Conservation (phyloP, 2,888 invertebrate genomes). For the Lymantria monacha region DNA sequence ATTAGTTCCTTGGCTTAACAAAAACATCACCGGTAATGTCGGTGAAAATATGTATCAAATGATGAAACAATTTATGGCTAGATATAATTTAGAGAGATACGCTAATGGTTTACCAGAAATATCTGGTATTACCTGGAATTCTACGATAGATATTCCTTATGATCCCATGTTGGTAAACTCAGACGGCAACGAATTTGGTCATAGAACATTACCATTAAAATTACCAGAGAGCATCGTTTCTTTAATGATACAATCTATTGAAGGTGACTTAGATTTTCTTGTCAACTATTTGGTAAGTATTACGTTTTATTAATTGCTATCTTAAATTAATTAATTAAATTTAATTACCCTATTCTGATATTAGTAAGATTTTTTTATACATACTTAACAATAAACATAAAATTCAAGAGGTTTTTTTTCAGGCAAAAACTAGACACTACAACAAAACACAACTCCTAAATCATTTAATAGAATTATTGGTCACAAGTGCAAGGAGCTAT, state of each 20-base stretch:
- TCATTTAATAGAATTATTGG: conserved; percentile 64
- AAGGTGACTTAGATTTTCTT: conserved; percentile 53
- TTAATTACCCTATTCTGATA: no score
- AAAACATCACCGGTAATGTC: conserved; percentile 68
- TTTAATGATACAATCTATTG: conserved; percentile 55
- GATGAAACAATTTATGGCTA: conserved; percentile 86
- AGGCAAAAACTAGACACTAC: conserved; percentile 61
- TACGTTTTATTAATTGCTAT: not conserved
- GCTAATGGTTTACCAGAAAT: conserved; percentile 84
- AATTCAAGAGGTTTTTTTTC: conserved; percentile 30
- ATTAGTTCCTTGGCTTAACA: conserved; percentile 80
- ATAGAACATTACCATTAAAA: conserved; percentile 70
- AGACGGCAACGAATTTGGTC: conserved; percentile 84
- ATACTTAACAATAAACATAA: no score
- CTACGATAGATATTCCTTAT: conserved; percentile 74
- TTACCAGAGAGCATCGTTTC: conserved; percentile 54
- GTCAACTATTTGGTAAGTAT: conserved; percentile 61
- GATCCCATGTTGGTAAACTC: conserved; percentile 84
- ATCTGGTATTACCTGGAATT: conserved; percentile 77
- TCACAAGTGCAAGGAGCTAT: conserved; percentile 62
- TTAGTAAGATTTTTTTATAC: no score
- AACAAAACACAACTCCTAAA: conserved; percentile 68
- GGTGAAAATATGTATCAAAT: conserved; percentile 85
- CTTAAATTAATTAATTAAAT: no score
- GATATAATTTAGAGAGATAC: conserved; percentile 87